Evolutionary conservation across 2,888 invertebrate species (phyloP).

Genomic region (Elmis aenea): DNA sequence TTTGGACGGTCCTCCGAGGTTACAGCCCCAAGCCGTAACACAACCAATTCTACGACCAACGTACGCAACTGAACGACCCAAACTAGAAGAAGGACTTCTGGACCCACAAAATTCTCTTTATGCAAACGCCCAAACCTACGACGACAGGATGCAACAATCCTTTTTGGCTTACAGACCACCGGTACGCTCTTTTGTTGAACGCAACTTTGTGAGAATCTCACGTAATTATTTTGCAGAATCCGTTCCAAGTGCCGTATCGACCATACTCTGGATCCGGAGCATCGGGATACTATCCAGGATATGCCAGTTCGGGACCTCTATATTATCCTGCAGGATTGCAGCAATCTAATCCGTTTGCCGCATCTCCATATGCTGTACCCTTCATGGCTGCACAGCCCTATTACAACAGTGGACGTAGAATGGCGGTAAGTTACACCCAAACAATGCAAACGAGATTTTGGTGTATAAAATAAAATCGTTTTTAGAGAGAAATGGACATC

Average conservation of each 20-base stretch:
- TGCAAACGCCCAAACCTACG: conserved; percentile 39
- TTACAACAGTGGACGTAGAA: conserved; percentile 46
- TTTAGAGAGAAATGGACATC: conserved; percentile 58
- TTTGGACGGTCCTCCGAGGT: conserved; percentile 42
- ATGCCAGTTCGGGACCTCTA: conserved; percentile 43
- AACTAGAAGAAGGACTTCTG: conserved; percentile 12
- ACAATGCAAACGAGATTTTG: not conserved
- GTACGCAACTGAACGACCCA: conserved; percentile 12
- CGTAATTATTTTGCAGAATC: conserved; percentile 32
- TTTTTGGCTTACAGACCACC: conserved; percentile 56
- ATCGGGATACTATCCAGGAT: conserved; percentile 52
- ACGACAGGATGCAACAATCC: conserved; percentile 52
- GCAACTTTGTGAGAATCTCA: conserved; percentile 42
- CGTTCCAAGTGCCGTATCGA: conserved; percentile 43
- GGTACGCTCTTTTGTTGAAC: too few relatives aligned
- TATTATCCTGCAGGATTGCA: conserved; percentile 40
- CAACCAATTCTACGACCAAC: conserved; percentile 15
- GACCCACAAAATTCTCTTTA: conserved; percentile 28
- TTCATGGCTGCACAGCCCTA: conserved; percentile 46
- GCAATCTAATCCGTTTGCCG: conserved; percentile 21
- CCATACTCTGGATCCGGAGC: conserved; percentile 49
- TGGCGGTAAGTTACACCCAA: conserved; percentile 50
- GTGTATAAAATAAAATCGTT: too few relatives aligned
- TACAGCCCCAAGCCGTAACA: conserved; percentile 14
- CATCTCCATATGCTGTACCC: conserved; percentile 34